phyloP scores from a whole-genome alignment of 2,888 invertebrate species.

The Pseudeuparius sepicola region DNA sequence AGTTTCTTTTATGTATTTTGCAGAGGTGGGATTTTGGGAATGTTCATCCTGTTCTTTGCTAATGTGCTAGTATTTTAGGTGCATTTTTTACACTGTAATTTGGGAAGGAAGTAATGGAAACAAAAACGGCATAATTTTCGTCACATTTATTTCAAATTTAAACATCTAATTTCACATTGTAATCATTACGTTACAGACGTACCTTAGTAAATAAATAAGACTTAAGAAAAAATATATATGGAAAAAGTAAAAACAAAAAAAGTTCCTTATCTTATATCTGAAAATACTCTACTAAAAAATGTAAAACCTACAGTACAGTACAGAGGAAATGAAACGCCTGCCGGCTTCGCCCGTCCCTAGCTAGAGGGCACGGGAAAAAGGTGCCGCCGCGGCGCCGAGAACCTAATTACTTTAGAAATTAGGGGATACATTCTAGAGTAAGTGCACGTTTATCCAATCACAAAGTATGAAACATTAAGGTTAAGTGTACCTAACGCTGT shows the following conservation, averaged over 20 bases:
- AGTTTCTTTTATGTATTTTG: no score
- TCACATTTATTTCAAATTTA: slow-evolving; percentile 40
- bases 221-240: not conserved
- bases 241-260: slow-evolving; percentile 16
- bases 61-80: no score
- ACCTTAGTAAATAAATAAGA: not conserved
- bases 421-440: slow-evolving; percentile 28
- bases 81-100: no score
- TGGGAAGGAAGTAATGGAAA: no score
- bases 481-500: slow-evolving; percentile 25
- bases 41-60: no score
- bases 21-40: no score
- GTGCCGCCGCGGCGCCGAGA: no score
- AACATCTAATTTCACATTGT: slow-evolving; percentile 38
- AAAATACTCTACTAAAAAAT: slow-evolving; percentile 29
- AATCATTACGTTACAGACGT: slow-evolving; percentile 29
- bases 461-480: slow-evolving; percentile 37
- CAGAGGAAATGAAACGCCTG: no score
- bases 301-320: slow-evolving; percentile 31
- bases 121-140: no score
- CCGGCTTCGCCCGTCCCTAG: no score
- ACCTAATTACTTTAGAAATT: no score
- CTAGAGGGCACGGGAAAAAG: no score
- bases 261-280: slow-evolving; percentile 20
- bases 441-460: slow-evolving; percentile 34